These are phyloP conservation scores for Poeciliopsis presidionis DNA, from an alignment of 2,797 vertebrate species.

Conservation along the genomic window DNA sequence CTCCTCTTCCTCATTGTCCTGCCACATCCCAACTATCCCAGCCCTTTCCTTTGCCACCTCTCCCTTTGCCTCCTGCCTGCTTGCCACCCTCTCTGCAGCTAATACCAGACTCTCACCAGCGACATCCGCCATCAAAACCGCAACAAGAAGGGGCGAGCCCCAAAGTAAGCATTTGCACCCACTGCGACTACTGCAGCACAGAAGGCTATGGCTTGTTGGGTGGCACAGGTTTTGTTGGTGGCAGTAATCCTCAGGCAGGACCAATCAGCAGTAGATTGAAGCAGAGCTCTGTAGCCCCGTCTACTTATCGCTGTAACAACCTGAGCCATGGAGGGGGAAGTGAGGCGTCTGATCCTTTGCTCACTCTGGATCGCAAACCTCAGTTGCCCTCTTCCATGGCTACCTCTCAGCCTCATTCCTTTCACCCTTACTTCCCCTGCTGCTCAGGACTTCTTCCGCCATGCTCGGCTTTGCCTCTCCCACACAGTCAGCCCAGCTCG, in stretches of 20 bases:
- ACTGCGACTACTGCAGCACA: conserved; percentile 77
- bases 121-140: conserved; percentile 62
- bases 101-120: conserved; percentile 76
- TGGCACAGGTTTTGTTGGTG: conserved; percentile 69
- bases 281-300: conserved; percentile 50
- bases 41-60: conserved; percentile 83
- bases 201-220: conserved; percentile 70
- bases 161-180: conserved; percentile 95
- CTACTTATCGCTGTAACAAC: conserved; percentile 52
- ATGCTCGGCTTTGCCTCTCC: conserved; percentile 67
- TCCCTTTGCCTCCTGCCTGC: conserved; percentile 68
- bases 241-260: conserved; percentile 68
- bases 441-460: conserved; percentile 83
- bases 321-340: conserved; percentile 40
- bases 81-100: conserved; percentile 63
- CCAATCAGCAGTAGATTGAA: conserved; percentile 42
- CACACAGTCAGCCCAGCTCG: conserved; percentile 60
- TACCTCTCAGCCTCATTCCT: conserved; percentile 77
- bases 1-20: conserved; percentile 81
- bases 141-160: conserved; percentile 81
- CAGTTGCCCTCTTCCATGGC: conserved; percentile 66
- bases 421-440: conserved; percentile 83
- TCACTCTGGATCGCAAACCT: conserved; percentile 60
- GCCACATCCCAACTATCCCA: conserved; percentile 80
- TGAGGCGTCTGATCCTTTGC: conserved; percentile 46